A percentile compares a stretch with the other conserved stretches of the same genome.
phyloP scores from a whole-genome alignment of 2,113 vertebrate genomes.

The Chaetops frenatus region DNA sequence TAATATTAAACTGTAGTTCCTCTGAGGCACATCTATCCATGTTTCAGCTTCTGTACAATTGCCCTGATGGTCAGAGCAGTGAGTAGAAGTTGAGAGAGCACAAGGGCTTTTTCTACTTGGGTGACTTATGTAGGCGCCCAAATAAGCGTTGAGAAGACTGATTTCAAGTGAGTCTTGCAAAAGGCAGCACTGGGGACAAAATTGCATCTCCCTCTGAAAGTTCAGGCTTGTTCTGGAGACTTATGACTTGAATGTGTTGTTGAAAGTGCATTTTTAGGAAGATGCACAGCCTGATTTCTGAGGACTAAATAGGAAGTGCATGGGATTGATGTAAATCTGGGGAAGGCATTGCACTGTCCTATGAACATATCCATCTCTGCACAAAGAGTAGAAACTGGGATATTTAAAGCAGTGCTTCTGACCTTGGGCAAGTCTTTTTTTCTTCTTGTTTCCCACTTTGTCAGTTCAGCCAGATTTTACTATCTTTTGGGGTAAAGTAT shows the following conservation, averaged over 20 bases:
- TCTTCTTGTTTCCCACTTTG: neutral
- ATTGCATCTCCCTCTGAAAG: neutral
- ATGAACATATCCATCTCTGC: neutral
- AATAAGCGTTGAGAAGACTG: neutral
- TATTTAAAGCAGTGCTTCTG: neutral
- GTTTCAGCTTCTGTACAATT: neutral
- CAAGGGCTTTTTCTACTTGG: neutral
- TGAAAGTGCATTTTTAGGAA: neutral
- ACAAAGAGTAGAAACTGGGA: neutral
- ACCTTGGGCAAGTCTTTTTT: neutral
- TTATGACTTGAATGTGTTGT: fast-evolving
- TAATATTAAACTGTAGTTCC: neutral
- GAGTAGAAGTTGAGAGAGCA: neutral
- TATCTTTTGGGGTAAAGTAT: neutral
- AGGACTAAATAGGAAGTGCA: neutral
- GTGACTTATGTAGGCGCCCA: neutral
- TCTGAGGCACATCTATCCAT: neutral
- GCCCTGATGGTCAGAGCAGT: neutral
- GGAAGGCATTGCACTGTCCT: neutral
- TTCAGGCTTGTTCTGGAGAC: neutral
- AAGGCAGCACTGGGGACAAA: neutral
- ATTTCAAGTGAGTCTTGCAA: neutral
- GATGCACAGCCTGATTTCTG: neutral
- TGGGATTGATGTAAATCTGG: neutral
- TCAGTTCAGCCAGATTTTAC: neutral